Evolutionary conservation across 2,888 invertebrate species (phyloP), one percentile per base, ranked within the genome.

Genomic region (Patella pellucida): DNA sequence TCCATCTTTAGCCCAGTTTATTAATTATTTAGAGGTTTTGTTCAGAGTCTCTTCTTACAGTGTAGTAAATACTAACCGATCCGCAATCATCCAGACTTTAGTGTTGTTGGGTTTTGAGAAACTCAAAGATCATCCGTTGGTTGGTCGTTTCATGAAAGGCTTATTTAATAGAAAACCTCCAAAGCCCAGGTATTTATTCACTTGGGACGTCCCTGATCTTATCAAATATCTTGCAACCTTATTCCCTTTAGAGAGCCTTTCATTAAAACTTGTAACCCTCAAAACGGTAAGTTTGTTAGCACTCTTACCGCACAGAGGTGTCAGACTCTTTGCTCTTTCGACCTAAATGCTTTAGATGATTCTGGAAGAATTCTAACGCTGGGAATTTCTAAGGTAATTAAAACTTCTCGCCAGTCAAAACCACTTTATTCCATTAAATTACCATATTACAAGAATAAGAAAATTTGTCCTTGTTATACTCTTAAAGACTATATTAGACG

Each of bases 201-300:
- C 73, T 27, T 79, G 79, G 76, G 74, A 76, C 74, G 79, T 78
- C 2, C 68, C 72, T 11, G 52, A 56, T 16, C 76, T 76, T 19
- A 51, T 79, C 11, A 69, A 51, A 9, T 79, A 56, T 69, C 41
- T 79, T 15, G 52, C 16, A 27, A 19, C 72, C 16, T 67, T 78
- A 27, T 72, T 23, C 51, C 77, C 77, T 2, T 50, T 74, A 16
- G 7, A 27, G 14, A 50, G 1, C 7, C 51, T 78, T 16, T 54
- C 72, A 31, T 56, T 79, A 51, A 79, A 78, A 70, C 15, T 75
- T 19, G 52, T 80, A 4, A 80, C 80, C 12, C 77, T 77, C 27
- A 19, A 80, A 80, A 56, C 31, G 71, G 15, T 68, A 68, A 1
- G 74, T 14, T 14, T 56, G 56, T 14, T 14, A 1, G 56, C 56